Percentiles rank a stretch among this genome's conserved stretches.
These are phyloP conservation scores for Sialis lutaria DNA, from an alignment of 2,888 invertebrate genomes.

Conservation along the genomic window DNA sequence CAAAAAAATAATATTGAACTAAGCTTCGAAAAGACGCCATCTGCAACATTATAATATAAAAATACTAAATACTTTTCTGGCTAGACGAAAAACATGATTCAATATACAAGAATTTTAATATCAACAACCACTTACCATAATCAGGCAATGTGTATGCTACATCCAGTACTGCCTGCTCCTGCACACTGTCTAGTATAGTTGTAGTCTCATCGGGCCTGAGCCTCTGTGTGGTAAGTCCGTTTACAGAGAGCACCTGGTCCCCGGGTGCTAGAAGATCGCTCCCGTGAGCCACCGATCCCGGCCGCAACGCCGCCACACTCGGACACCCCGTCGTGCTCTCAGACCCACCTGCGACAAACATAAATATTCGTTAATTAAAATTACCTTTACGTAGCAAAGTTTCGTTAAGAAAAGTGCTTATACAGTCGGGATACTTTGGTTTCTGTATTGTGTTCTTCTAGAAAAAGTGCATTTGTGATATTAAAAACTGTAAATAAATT, in stretches of 20 bases:
- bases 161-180: slow-evolving; percentile 58
- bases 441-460: neutral
- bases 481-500: too few species aligned
- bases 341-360: slow-evolving; percentile 32
- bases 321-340: slow-evolving; percentile 49
- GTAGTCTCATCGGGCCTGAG: slow-evolving; percentile 65
- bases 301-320: slow-evolving; percentile 46
- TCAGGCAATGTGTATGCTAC: slow-evolving; percentile 71
- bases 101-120: neutral
- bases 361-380: neutral
- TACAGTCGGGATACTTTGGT: neutral
- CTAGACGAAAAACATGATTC: too few species aligned
- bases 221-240: slow-evolving; percentile 58
- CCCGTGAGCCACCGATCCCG: slow-evolving; percentile 51
- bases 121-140: slow-evolving; percentile 39
- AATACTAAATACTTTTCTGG: too few species aligned
- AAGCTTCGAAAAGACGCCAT: too few species aligned
- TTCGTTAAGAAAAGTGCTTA: neutral
- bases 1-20: too few species aligned
- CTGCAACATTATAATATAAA: too few species aligned
- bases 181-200: slow-evolving; percentile 54
- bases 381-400: neutral
- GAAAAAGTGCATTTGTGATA: neutral
- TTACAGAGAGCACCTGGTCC: slow-evolving; percentile 64
- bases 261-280: slow-evolving; percentile 66